Evolutionary conservation across 2,797 vertebrate genomes (phyloP), one percentile per base, ranked within the genome.

Genomic region (Kryptopterus vitreolus): DNA sequence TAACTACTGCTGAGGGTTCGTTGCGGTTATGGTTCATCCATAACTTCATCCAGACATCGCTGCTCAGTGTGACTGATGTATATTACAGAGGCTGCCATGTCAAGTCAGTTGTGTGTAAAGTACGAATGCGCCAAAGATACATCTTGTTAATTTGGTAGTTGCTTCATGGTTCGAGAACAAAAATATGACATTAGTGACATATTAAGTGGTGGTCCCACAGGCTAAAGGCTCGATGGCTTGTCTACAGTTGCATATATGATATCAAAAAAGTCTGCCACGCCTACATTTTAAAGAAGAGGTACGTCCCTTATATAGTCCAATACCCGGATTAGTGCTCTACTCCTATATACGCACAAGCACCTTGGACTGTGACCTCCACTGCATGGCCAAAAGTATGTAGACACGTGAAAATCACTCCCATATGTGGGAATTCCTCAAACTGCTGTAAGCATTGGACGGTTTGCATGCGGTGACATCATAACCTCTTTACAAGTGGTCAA

Each of bases 131-230:
- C n/a, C 5, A n/a, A 31, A 55, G 31, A n/a, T n/a, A n/a, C 33
- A 11, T 35, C 50, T 35, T 55, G 29, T 35, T 55, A 8, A n/a
- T 15, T 8, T n/a, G 29, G 35, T n/a, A 52, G 20, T 31, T 72
- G 50, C 70, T 72, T 72, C 11, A 55, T 24, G 11, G 70, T 35
- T n/a, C 22, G 35, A 31, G 52, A 72, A 72, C 50, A 33, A 59
- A 26, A 29, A 59, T 8, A n/a, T 59, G 12, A 26, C 57, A 58
- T 58, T 31, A 20, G 9, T 71, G 29, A 1, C 48, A 33, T 13
- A 6, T 53, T 29, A 50, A 2, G 4, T 35, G 29, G 29, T 33
- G 10, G 6, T 33, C 29, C 50, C 26, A 53, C 5, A 71, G 38
- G 18, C 2, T n/a, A 10, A 53, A 33, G 4, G 10, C 33, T n/a